Base-by-base conservation (phyloP, 1,140 invertebrate species). In the Protaetia brevitarsis region DNA sequence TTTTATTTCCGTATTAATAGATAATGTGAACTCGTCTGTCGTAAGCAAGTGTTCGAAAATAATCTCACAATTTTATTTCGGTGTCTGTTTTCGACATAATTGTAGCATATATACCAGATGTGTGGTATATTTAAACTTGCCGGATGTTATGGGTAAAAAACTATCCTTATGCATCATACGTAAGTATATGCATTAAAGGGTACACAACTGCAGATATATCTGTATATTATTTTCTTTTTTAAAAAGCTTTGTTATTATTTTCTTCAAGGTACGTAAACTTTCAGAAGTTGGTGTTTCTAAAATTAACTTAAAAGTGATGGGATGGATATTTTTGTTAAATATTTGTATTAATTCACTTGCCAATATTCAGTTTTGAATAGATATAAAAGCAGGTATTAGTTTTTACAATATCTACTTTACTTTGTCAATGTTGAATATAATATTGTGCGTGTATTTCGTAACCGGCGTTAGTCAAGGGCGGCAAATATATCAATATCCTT, bases 251-350 rank as follows among this genome's bases (percentile, higher is more conserved):
- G 41, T 27, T 60, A 28, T 28, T 13, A 34, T 60, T 60, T 60
- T 60, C 30, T 60, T 30, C 30, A 60, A 28, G 57, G 16, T 29
- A 60, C 57, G 30, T 34, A 60, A 60, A 60, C 30, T 60, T 60
- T 27, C 19, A 30, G 19, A 10, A 8, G 26, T 11, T 59, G 21
- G 19, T 11, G 57, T 60, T 30, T 8, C 8, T 36, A 8, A 8
- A 36, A 36, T 8, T 36, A 36, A 36, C 8, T 8, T 8, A 36
- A 8, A 36, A 36, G 8, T 8, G 34, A n/a, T 8, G 34, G 8
- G 34, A 36, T 8, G n/a, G n/a, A 36, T 36, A n/a, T n/a, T n/a
- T n/a, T n/a, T n/a, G n/a, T n/a, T n/a, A n/a, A n/a, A n/a, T n/a
- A n/a, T n/a, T n/a, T n/a, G n/a, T n/a, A n/a, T n/a, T n/a, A n/a